Percentiles rank a stretch among this genome's conserved stretches.
phyloP scores from a whole-genome alignment of 2,797 vertebrate genomes.

The Dermochelys coriacea region DNA sequence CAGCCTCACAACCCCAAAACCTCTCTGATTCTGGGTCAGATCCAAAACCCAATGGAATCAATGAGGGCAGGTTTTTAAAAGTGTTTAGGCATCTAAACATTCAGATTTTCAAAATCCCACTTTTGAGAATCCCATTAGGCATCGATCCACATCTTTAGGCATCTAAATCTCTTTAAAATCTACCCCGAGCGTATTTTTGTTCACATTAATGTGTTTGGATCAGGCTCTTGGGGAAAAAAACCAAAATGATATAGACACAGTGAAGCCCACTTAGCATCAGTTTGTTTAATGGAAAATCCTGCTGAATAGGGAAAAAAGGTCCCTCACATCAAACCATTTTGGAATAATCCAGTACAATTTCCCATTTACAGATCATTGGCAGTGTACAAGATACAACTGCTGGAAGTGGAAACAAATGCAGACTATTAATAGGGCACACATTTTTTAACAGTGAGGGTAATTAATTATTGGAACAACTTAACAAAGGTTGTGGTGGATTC shows the following conservation, averaged over 20 bases:
- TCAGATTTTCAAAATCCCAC: not conserved
- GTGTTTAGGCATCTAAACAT: not conserved
- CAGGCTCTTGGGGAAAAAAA: not conserved
- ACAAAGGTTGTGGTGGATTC: not conserved
- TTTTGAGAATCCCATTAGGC: not conserved
- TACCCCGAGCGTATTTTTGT: not conserved
- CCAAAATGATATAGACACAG: not conserved
- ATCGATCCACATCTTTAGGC: not conserved
- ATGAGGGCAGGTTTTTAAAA: not conserved
- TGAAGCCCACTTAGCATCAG: not conserved
- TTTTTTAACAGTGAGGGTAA: not conserved
- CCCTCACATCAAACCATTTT: not conserved
- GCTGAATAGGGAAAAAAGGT: not conserved
- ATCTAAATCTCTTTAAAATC: not conserved
- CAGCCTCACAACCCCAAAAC: not conserved
- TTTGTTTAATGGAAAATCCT: not conserved
- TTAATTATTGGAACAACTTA: not conserved
- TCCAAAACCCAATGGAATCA: not conserved
- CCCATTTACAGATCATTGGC: not conserved
- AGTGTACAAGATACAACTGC: not conserved
- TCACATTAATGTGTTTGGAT: not conserved
- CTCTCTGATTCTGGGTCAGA: not conserved
- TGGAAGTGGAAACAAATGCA: not conserved
- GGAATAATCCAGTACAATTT: not conserved
- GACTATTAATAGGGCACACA: not conserved